phyloP scores from a whole-genome alignment of 2,113 vertebrate species.

The Pogonocichla stellata region DNA sequence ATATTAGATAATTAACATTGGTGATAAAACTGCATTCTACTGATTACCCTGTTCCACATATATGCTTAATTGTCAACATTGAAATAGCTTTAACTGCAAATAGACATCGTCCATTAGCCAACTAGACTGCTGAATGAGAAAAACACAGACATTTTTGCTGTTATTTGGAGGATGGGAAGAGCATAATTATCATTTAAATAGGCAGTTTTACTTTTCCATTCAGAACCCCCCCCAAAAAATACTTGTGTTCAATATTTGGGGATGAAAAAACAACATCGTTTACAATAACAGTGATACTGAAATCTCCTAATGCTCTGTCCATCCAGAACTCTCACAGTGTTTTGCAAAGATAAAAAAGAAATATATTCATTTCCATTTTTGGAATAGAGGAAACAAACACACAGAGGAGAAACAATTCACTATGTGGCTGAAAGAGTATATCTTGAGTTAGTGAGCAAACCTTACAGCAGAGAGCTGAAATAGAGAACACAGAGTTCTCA shows the following conservation, averaged over 20 bases:
- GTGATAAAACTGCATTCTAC: constrained; percentile 60
- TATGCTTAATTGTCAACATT: constrained; percentile 70
- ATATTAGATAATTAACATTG: constrained; percentile 69
- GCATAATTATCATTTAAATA: constrained; percentile 52
- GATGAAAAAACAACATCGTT: not conserved
- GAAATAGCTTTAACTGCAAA: constrained; percentile 73
- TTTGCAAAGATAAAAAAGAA: not conserved
- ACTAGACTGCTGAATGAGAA: constrained; percentile 57
- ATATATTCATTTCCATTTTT: not conserved
- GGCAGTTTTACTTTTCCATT: constrained; percentile 6
- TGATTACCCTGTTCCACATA: constrained; percentile 47
- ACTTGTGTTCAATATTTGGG: not conserved
- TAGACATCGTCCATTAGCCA: constrained; percentile 67
- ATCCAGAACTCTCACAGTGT: not conserved
- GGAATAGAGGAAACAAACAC: not conserved
- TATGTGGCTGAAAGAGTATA: not conserved
- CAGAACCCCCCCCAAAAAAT: not conserved
- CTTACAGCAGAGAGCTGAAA: not conserved
- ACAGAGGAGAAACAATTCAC: not conserved
- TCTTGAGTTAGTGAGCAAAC: not conserved
- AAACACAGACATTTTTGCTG: constrained; percentile 57
- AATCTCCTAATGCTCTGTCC: not conserved
- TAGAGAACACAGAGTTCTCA: not conserved
- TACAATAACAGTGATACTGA: not conserved
- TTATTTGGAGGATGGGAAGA: constrained; percentile 40